Evolutionary conservation across 2,797 vertebrate species (phyloP).

Genomic region (Margarornis squamiger): DNA sequence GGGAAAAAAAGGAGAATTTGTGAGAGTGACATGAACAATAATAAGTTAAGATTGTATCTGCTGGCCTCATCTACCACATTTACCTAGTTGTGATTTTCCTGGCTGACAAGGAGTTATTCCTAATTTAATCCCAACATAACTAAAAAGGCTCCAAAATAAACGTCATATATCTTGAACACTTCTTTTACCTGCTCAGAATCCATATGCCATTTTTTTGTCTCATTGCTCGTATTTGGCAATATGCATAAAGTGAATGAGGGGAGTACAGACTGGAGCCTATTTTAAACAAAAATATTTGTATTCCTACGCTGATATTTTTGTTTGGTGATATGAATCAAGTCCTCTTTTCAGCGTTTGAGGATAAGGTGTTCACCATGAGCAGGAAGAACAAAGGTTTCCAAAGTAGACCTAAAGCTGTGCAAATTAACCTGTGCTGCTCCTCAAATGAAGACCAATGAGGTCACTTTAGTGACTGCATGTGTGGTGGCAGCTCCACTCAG

Average conservation of each 20-base stretch:
- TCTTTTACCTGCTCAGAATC: background rate
- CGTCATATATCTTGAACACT: background rate
- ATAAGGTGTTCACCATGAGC: background rate
- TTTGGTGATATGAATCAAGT: background rate
- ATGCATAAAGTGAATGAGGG: background rate
- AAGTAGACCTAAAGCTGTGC: background rate
- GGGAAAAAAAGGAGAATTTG: background rate
- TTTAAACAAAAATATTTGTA: background rate
- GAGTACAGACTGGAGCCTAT: background rate
- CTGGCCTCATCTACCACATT: background rate
- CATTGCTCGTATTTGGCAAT: background rate
- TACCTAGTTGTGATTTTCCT: background rate
- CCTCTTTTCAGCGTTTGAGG: background rate
- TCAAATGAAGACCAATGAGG: background rate
- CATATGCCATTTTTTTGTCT: background rate
- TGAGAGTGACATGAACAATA: background rate
- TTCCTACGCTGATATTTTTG: background rate
- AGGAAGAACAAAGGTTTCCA: background rate
- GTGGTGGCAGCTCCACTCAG: background rate
- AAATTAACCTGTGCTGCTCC: background rate
- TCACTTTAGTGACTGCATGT: rapidly evolving
- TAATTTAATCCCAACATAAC: background rate
- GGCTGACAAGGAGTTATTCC: background rate
- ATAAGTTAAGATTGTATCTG: background rate
- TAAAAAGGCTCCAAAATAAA: background rate